phyloP scores from a whole-genome alignment of 2,797 vertebrate genomes.

The Ptychobarbus kaznakovi region DNA sequence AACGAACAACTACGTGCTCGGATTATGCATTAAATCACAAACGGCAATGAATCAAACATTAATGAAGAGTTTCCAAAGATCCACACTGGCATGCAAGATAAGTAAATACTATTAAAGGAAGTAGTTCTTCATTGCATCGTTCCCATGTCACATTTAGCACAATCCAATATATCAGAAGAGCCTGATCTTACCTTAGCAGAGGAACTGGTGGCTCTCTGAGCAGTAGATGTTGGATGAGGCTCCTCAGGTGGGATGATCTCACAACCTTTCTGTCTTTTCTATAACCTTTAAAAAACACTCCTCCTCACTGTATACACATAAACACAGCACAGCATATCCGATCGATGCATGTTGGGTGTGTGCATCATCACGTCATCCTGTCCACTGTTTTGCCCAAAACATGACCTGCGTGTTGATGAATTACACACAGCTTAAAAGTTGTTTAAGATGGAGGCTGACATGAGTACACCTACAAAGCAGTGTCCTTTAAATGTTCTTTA shows the following conservation, averaged over 20 bases:
- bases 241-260: conserved; percentile 42
- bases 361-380: conserved; percentile 29
- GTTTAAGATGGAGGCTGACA: conserved; percentile 29
- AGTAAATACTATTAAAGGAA: neutral
- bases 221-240: conserved; percentile 14
- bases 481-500: conserved; percentile 49
- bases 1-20: neutral
- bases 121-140: conserved; percentile 3
- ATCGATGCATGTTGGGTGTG: conserved; percentile 37
- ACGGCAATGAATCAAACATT: conserved; percentile 3
- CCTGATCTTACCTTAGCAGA: conserved; percentile 30
- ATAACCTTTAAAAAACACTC: conserved; percentile 59
- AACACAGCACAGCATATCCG: conserved; percentile 52
- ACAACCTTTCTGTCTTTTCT: conserved; percentile 55
- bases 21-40: neutral
- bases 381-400: conserved; percentile 58
- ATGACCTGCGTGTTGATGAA: conserved; percentile 52
- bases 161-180: neutral
- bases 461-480: neutral
- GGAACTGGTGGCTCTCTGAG: conserved; percentile 27
- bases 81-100: neutral
- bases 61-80: neutral
- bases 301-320: conserved; percentile 63
- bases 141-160: neutral
- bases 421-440: conserved; percentile 45